phyloP scores from a whole-genome alignment of 2,113 vertebrate genomes.

The Fregata magnificens region DNA sequence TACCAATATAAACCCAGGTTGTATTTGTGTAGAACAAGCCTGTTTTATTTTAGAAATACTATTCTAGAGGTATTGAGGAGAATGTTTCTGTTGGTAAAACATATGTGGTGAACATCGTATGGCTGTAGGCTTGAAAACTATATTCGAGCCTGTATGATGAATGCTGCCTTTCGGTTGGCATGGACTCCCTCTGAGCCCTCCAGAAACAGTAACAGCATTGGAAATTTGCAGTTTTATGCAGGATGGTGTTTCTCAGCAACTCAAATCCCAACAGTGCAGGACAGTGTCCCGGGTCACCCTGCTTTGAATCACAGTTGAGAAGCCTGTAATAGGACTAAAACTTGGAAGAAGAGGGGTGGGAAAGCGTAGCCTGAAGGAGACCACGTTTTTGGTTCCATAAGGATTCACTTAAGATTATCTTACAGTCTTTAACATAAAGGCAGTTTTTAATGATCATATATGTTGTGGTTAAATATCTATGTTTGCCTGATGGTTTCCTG shows the following conservation, averaged over 20 bases:
- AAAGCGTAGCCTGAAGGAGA: background rate
- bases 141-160: background rate
- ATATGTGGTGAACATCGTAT: background rate
- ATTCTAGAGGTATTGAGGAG: background rate
- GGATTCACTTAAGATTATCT: background rate
- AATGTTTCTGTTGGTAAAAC: background rate
- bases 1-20: background rate
- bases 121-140: background rate
- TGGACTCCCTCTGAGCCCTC: background rate
- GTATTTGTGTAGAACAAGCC: background rate
- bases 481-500: background rate
- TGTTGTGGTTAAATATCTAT: background rate
- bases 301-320: background rate
- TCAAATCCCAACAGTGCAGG: background rate
- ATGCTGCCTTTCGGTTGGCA: background rate
- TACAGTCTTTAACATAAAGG: background rate
- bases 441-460: background rate
- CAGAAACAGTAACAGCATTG: background rate
- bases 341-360: background rate
- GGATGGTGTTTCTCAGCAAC: background rate
- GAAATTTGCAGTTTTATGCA: background rate
- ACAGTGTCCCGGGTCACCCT: background rate
- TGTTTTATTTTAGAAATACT: background rate
- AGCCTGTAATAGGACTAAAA: background rate
- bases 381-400: accelerated